These are phyloP conservation scores for Laticauda colubrina DNA, from an alignment of 2,113 vertebrate genomes.

Conservation along the genomic window DNA sequence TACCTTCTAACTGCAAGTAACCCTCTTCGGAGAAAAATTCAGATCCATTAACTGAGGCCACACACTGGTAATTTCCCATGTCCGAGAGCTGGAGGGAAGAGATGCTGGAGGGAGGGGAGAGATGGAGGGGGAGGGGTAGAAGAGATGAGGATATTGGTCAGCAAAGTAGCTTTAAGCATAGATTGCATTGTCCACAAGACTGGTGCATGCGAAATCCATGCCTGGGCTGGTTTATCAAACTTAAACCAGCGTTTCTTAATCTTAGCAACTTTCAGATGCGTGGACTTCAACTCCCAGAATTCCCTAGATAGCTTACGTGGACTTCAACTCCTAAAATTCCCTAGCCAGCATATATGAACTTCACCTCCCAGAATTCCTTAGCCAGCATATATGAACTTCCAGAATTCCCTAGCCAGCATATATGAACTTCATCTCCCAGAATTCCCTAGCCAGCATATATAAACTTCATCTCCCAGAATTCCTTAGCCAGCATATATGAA, in stretches of 20 bases:
- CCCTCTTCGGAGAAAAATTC: constrained; percentile 72
- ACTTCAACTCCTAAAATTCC: too few relatives aligned
- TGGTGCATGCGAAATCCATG: not conserved
- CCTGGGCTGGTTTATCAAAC: not conserved
- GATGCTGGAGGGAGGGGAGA: constrained; percentile 56
- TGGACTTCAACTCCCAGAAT: not conserved
- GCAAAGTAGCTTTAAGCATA: not conserved
- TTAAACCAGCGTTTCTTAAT: not conserved
- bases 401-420: too few relatives aligned
- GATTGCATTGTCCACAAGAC: not conserved
- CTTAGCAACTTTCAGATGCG: not conserved
- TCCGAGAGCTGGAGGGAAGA: constrained; percentile 73
- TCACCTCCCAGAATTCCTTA: too few relatives aligned
- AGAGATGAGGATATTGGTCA: not conserved
- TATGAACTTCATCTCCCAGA: too few relatives aligned
- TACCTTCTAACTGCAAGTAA: constrained; percentile 82
- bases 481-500: too few relatives aligned
- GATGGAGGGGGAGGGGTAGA: not conserved
- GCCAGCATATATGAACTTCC: accelerated
- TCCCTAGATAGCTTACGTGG: not conserved
- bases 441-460: too few relatives aligned
- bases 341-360: too few relatives aligned
- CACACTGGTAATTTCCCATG: constrained; percentile 79
- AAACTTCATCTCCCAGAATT: too few relatives aligned
- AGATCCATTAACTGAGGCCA: constrained; percentile 47